phyloP scores from a whole-genome alignment of 2,888 invertebrate species.

The Torymus tubicola region DNA sequence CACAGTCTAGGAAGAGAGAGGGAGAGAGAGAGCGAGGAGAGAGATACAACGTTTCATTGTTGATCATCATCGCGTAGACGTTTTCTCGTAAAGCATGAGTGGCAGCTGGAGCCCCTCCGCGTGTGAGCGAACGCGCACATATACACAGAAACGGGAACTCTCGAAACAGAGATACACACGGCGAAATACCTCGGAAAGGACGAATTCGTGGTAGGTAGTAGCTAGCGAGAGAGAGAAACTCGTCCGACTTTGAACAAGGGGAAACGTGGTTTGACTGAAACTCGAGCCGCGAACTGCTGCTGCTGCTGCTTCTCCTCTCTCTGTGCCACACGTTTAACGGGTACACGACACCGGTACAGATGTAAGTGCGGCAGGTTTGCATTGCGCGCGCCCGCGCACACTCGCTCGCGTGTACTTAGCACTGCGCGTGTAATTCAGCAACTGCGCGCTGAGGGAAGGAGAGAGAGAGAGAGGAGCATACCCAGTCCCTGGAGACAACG shows the following conservation, averaged over 20 bases:
- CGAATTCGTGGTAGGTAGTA: slow-evolving; percentile 21
- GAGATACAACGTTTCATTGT: too few relatives aligned
- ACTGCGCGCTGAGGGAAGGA: too few relatives aligned
- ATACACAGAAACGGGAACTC: too few relatives aligned
- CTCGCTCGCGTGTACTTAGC: slow-evolving; percentile 6
- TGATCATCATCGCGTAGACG: too few relatives aligned
- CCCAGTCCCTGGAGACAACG: neutral
- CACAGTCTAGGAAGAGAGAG: too few relatives aligned
- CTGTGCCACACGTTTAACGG: slow-evolving; percentile 30
- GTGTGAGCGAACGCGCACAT: too few relatives aligned
- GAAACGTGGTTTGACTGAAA: slow-evolving; percentile 61
- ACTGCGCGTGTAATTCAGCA: slow-evolving; percentile 23
- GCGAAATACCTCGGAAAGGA: slow-evolving; percentile 11
- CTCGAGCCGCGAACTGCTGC: slow-evolving; percentile 52
- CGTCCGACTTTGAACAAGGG: slow-evolving; percentile 57
- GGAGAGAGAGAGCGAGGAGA: too few relatives aligned
- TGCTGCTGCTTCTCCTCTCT: too few relatives aligned
- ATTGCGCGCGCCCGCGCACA: neutral
- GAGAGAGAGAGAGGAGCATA: too few relatives aligned
- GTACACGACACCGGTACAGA: slow-evolving; percentile 1
- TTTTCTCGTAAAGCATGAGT: too few relatives aligned
- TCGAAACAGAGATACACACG: too few relatives aligned
- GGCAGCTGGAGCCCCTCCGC: too few relatives aligned
- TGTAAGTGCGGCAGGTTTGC: slow-evolving; percentile 10
- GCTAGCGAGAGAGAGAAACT: slow-evolving; percentile 3